These are phyloP conservation scores for Drosophila neonasuta DNA, from an alignment of 2,888 invertebrate genomes.

Conservation along the genomic window DNA sequence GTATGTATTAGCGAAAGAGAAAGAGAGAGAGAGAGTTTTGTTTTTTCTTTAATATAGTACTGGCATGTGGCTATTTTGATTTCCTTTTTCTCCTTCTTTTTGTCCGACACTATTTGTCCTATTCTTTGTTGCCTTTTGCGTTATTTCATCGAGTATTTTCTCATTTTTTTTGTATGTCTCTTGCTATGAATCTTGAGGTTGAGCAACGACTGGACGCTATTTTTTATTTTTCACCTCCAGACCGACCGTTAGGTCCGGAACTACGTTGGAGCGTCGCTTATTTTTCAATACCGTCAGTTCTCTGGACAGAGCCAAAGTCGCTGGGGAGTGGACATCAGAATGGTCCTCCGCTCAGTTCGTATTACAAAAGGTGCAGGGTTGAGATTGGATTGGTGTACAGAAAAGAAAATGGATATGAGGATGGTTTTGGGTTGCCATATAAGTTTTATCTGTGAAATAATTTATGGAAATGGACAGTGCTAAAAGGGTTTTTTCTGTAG, in stretches of 20 bases:
- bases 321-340: slow-evolving; percentile 26
- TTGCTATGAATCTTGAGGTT: slow-evolving; percentile 70
- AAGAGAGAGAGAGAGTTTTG: slow-evolving; percentile 7
- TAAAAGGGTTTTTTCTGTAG: slow-evolving; percentile 35
- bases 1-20: slow-evolving; percentile 2
- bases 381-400: not conserved
- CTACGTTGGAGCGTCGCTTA: slow-evolving; percentile 32
- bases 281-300: slow-evolving; percentile 62
- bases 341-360: slow-evolving; percentile 28
- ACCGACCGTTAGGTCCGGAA: slow-evolving; percentile 5
- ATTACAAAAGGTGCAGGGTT: not conserved
- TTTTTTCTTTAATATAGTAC: slow-evolving; percentile 31
- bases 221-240: slow-evolving; percentile 58
- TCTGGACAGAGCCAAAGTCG: slow-evolving; percentile 20
- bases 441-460: slow-evolving; percentile 60
- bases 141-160: slow-evolving; percentile 56
- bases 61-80: slow-evolving; percentile 33
- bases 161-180: slow-evolving; percentile 40
- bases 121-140: slow-evolving; percentile 39
- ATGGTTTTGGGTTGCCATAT: slow-evolving; percentile 28
- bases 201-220: slow-evolving; percentile 60
- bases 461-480: slow-evolving; percentile 53
- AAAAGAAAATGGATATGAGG: not conserved
- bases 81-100: slow-evolving; percentile 10
- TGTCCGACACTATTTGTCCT: slow-evolving; percentile 22